Evolutionary conservation across 2,113 vertebrate genomes (phyloP).

Genomic region (Cranoglanis bouderius): DNA sequence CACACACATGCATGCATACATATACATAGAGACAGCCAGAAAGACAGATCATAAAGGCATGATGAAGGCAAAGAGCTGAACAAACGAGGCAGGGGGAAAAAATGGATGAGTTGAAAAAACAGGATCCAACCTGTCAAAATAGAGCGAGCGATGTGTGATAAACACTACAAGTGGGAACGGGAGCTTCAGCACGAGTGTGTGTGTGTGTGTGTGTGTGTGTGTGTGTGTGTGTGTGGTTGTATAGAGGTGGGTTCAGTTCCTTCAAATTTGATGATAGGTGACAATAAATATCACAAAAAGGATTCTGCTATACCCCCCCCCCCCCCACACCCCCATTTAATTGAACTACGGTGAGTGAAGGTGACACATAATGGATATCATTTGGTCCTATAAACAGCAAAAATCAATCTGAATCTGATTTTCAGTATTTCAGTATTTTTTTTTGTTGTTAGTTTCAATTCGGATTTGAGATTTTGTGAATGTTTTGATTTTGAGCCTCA

Average conservation of each 20-base stretch:
- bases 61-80: slow-evolving; percentile 9
- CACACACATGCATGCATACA: too few species aligned
- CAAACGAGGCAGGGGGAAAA: background rate
- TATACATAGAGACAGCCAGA: background rate
- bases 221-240: slow-evolving; percentile 27
- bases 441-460: background rate
- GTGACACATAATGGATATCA: background rate
- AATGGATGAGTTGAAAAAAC: slow-evolving; percentile 32
- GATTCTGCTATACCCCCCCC: background rate
- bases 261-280: background rate
- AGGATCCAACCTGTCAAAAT: slow-evolving; percentile 40
- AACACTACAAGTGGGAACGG: background rate
- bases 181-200: background rate
- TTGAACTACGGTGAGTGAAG: background rate
- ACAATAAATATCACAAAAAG: background rate
- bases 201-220: slow-evolving; percentile 22
- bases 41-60: slow-evolving; percentile 7
- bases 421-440: background rate
- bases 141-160: background rate
- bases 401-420: background rate
- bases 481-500: background rate
- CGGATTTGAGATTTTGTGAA: background rate
- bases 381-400: background rate
- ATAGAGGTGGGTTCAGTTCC: background rate
- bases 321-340: too few species aligned